phyloP scores from a whole-genome alignment of 2,888 invertebrate genomes.

The Temnothorax unifasciatus region DNA sequence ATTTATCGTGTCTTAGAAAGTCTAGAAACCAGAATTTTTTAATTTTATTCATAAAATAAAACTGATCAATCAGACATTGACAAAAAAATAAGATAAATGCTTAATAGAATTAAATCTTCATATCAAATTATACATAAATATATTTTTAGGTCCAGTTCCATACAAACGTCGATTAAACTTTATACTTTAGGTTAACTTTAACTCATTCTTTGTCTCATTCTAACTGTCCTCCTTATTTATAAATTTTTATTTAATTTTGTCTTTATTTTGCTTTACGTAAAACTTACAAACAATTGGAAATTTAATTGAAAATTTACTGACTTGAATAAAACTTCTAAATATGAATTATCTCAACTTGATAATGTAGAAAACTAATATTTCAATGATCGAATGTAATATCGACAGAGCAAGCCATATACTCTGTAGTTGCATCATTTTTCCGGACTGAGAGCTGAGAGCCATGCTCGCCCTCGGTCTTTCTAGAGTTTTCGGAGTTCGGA shows the following conservation, averaged over 20 bases:
- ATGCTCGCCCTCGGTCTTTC: constrained; percentile 38
- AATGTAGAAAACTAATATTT: constrained; percentile 41
- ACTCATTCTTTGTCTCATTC: no score
- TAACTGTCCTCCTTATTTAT: background rate
- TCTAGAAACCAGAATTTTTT: background rate
- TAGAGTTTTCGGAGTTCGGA: constrained; percentile 42
- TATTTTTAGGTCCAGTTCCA: no score
- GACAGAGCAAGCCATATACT: background rate
- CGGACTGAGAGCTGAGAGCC: background rate
- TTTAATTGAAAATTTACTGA: background rate
- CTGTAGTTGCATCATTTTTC: constrained; percentile 36
- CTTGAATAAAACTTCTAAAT: background rate
- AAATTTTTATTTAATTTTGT: background rate
- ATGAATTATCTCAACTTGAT: background rate
- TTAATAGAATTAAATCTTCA: background rate
- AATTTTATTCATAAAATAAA: background rate
- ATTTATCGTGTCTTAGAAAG: background rate
- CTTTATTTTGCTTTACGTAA: background rate
- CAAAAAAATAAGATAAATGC: background rate
- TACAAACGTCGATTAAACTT: no score
- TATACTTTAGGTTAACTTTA: no score
- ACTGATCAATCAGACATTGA: background rate
- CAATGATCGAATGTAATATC: background rate
- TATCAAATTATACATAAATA: background rate
- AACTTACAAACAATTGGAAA: background rate